A percentile compares a stretch with the other conserved stretches of the same genome.
phyloP scores from a whole-genome alignment of 2,888 invertebrate genomes.

The Drosophila atripex region DNA sequence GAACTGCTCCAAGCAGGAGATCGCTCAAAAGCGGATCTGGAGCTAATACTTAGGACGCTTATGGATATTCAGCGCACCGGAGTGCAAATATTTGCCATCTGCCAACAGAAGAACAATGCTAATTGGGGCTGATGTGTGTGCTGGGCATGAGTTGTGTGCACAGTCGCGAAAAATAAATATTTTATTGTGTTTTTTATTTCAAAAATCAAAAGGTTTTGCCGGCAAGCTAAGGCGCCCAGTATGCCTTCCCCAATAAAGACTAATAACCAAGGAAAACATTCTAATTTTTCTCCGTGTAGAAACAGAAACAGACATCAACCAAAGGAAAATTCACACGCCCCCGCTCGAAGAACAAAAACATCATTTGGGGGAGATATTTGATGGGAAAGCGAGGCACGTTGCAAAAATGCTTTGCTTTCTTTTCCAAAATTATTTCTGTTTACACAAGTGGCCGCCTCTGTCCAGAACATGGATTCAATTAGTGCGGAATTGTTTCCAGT shows the following conservation, averaged over 20 bases:
- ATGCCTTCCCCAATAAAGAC: not conserved
- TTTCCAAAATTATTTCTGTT: constrained; percentile 30
- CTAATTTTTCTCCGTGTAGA: not conserved
- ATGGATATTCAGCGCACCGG: too few relatives aligned
- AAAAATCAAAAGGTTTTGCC: too few relatives aligned
- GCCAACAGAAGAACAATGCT: constrained; percentile 42
- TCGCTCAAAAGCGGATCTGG: constrained; percentile 1
- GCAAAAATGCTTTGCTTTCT: constrained; percentile 23
- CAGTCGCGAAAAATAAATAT: not conserved
- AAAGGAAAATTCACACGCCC: constrained; percentile 39
- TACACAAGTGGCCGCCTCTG: constrained; percentile 15
- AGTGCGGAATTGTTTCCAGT: constrained; percentile 15
- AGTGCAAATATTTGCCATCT: constrained; percentile 40
- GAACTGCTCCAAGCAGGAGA: constrained; percentile 14
- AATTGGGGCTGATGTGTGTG: constrained; percentile 33
- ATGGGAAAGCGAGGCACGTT: constrained; percentile 12
- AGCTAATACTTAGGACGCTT: too few relatives aligned
- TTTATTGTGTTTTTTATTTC: too few relatives aligned
- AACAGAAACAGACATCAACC: constrained; percentile 22
- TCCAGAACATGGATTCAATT: constrained; percentile 2
- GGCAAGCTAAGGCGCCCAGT: too few relatives aligned
- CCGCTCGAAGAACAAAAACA: constrained; percentile 11
- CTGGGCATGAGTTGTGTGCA: not conserved
- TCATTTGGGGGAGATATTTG: not conserved
- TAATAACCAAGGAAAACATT: too few relatives aligned